Evolutionary conservation across 2,888 invertebrate genomes (phyloP).

Genomic region (Junonia oenone): DNA sequence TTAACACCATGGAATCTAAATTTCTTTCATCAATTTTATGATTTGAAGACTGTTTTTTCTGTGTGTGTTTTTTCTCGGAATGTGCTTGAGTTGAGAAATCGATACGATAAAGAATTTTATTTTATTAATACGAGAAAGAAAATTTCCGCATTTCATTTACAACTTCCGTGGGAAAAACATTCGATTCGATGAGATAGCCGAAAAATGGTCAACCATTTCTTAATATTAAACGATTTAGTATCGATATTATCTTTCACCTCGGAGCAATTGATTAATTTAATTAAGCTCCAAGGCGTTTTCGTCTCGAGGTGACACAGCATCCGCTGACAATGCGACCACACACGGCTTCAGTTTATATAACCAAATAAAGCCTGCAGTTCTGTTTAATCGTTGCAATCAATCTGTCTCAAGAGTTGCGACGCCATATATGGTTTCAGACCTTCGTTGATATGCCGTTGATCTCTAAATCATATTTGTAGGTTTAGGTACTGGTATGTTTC

Average conservation of each 20-base stretch:
- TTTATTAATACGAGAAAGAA: not conserved
- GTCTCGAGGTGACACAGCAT: conserved; percentile 21
- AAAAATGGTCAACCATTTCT: conserved; percentile 2
- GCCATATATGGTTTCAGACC: conserved; percentile 21
- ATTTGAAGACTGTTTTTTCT: too few species aligned
- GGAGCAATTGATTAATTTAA: conserved; percentile 23
- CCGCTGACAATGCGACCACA: conserved; percentile 24
- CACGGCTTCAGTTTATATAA: conserved; percentile 21
- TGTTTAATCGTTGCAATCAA: conserved; percentile 13
- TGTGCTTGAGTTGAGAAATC: too few species aligned
- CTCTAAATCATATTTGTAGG: conserved; percentile 5
- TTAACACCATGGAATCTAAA: too few species aligned
- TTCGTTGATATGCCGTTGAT: conserved; percentile 4
- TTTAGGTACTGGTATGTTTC: not conserved
- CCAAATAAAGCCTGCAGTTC: conserved; percentile 22
- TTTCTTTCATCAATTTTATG: too few species aligned
- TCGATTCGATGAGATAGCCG: not conserved
- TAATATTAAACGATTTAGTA: conserved; percentile 1
- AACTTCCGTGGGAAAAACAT: not conserved
- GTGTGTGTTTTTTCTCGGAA: too few species aligned
- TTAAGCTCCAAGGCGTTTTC: conserved; percentile 22
- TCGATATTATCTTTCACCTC: conserved; percentile 20
- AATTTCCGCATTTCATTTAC: not conserved
- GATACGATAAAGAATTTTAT: too few species aligned
- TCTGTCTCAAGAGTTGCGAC: conserved; percentile 11